Conservation (phyloP, 1,140 invertebrate genomes). For the Eupristina koningsbergeri region DNA sequence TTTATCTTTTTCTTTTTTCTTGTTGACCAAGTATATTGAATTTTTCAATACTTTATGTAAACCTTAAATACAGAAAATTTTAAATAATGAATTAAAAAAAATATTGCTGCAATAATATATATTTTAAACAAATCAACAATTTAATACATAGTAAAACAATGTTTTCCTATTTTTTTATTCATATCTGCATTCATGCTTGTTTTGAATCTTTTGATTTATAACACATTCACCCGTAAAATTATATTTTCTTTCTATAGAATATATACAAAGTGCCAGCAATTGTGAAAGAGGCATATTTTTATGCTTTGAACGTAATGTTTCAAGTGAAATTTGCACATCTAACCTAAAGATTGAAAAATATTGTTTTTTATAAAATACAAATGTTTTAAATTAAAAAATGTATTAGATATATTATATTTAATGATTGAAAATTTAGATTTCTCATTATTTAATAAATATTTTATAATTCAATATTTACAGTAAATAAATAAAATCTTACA, state of each 20-base stretch:
- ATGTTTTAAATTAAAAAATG: constrained; percentile 37
- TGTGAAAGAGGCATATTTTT: constrained; percentile 52
- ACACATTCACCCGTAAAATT: constrained; percentile 64
- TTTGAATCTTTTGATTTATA: constrained; percentile 26
- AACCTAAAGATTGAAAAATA: constrained; percentile 45
- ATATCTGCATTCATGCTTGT: no score
- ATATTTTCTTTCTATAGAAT: constrained; percentile 61
- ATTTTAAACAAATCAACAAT: constrained; percentile 30
- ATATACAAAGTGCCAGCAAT: constrained; percentile 62
- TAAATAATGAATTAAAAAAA: neutral
- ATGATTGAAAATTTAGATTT: no score
- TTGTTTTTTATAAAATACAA: neutral
- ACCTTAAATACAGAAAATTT: no score
- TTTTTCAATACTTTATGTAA: no score
- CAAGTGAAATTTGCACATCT: constrained; percentile 53
- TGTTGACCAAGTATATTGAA: no score
- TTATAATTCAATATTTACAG: neutral
- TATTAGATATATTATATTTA: neutral
- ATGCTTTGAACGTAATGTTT: constrained; percentile 55
- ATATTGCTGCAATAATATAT: constrained; percentile 16
- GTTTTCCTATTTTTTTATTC: no score
- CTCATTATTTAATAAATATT: no score
- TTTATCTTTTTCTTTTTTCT: no score
- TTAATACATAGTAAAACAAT: neutral
- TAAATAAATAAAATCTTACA: constrained; percentile 63